A percentile compares a stretch with the other conserved stretches of the same genome.
Evolutionary conservation across 2,888 invertebrate genomes (phyloP).

Genomic region (Ecliptopera silaceata): DNA sequence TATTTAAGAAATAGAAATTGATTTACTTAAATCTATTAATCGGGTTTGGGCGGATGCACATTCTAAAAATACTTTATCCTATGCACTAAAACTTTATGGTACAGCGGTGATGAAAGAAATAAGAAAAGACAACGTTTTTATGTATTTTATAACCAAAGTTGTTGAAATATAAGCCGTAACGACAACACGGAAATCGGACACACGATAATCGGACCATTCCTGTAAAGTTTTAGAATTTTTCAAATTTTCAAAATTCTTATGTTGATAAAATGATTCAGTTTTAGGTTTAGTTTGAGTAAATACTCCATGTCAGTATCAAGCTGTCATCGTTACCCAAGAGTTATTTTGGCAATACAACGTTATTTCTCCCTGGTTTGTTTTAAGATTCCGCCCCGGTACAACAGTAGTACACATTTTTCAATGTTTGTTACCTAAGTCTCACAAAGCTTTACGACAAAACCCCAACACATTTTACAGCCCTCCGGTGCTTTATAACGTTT

Average conservation of each 20-base stretch:
- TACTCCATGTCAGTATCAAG: too few species aligned
- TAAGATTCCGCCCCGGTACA: too few species aligned
- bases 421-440: too few species aligned
- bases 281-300: too few species aligned
- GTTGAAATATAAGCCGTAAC: not conserved
- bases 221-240: too few species aligned
- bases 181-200: not conserved
- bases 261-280: too few species aligned
- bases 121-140: constrained; percentile 16
- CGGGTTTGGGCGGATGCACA: constrained; percentile 29
- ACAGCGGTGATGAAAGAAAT: constrained; percentile 25
- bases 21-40: constrained; percentile 28
- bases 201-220: not conserved
- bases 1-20: constrained; percentile 30
- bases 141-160: constrained; percentile 9
- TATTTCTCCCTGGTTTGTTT: too few species aligned
- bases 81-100: constrained; percentile 27
- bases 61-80: constrained; percentile 26
- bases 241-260: too few species aligned
- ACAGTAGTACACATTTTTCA: too few species aligned
- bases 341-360: too few species aligned
- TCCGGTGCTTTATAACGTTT: not conserved
- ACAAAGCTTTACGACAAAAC: not conserved
- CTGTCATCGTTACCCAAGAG: too few species aligned
- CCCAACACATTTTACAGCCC: not conserved